Evolutionary conservation across 1,140 invertebrate genomes (phyloP).

Genomic region (Episyrphus balteatus): DNA sequence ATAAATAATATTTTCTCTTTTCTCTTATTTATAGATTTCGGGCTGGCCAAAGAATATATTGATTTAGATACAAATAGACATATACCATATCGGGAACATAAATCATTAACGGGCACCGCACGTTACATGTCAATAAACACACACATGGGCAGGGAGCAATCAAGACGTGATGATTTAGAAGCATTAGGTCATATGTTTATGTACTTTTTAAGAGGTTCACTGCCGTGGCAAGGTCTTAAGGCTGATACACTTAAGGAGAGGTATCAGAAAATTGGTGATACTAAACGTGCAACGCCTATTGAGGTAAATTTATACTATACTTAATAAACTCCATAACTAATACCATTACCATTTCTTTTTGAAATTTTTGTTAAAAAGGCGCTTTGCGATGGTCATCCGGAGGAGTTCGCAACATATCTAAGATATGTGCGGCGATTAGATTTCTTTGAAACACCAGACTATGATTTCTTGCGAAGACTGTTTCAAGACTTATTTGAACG

Average conservation of each 20-base stretch:
- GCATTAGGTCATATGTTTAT: conserved; percentile 99
- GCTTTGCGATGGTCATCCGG: conserved; percentile 95
- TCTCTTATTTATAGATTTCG: conserved; percentile 69
- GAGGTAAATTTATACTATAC: conserved; percentile 45
- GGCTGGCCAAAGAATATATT: conserved; percentile 99
- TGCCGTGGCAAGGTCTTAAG: conserved; percentile 99
- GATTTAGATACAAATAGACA: conserved; percentile 99
- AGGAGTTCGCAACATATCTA: conserved; percentile 94
- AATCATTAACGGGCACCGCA: conserved; percentile 94
- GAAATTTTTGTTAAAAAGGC: conserved; percentile 38
- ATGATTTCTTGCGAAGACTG: conserved; percentile 92
- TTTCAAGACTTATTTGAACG: conserved; percentile 92
- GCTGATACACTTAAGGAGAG: conserved; percentile 98
- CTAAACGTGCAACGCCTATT: conserved; percentile 94
- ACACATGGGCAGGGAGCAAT: conserved; percentile 99
- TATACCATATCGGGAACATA: conserved; percentile 99
- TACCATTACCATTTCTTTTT: background rate
- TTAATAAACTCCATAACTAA: background rate
- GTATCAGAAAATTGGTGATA: conserved; percentile 99
- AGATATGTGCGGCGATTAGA: conserved; percentile 94
- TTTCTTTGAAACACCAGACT: conserved; percentile 99
- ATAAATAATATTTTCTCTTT: background rate
- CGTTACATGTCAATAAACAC: conserved; percentile 99
- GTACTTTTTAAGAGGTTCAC: conserved; percentile 97
- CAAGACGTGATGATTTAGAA: conserved; percentile 96